Conservation (phyloP, 2,113 vertebrate genomes). For the Electrona antarctica region DNA sequence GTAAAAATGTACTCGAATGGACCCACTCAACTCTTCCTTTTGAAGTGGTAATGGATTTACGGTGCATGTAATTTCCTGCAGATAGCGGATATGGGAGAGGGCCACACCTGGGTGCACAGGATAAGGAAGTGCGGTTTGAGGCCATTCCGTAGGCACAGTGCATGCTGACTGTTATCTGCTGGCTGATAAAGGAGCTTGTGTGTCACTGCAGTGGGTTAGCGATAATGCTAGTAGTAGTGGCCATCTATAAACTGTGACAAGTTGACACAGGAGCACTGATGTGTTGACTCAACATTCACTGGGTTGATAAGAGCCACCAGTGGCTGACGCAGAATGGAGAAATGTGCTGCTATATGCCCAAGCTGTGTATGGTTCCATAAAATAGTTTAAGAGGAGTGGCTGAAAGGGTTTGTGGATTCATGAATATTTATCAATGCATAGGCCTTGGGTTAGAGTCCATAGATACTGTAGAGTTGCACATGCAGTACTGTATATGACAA, state of each 20-base stretch:
- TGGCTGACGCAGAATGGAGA: not conserved
- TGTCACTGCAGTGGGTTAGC: constrained; percentile 52
- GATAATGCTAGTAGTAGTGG: constrained; percentile 56
- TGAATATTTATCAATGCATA: not conserved
- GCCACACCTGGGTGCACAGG: constrained; percentile 67
- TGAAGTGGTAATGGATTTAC: constrained; percentile 75
- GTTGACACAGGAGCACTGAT: constrained; percentile 39
- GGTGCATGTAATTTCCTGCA: constrained; percentile 72
- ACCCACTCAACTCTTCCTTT: constrained; percentile 56
- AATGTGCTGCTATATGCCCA: constrained; percentile 20
- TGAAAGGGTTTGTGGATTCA: constrained; percentile 2
- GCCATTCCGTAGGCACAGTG: constrained; percentile 44
- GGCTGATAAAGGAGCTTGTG: constrained; percentile 70
- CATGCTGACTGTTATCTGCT: constrained; percentile 45
- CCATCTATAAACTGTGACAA: constrained; percentile 52
- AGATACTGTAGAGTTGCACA: no score
- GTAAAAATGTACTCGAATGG: constrained; percentile 30
- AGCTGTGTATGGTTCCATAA: constrained; percentile 13
- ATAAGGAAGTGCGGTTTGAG: constrained; percentile 65
- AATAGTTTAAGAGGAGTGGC: not conserved
- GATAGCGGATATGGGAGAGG: constrained; percentile 60
- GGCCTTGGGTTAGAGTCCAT: no score
- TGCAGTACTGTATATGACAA: no score
- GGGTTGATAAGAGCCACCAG: constrained; percentile 31
- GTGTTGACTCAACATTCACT: constrained; percentile 45